Evolutionary conservation across 2,797 vertebrate genomes (phyloP), one percentile per base, ranked within the genome.

Genomic region (Platalea minor): DNA sequence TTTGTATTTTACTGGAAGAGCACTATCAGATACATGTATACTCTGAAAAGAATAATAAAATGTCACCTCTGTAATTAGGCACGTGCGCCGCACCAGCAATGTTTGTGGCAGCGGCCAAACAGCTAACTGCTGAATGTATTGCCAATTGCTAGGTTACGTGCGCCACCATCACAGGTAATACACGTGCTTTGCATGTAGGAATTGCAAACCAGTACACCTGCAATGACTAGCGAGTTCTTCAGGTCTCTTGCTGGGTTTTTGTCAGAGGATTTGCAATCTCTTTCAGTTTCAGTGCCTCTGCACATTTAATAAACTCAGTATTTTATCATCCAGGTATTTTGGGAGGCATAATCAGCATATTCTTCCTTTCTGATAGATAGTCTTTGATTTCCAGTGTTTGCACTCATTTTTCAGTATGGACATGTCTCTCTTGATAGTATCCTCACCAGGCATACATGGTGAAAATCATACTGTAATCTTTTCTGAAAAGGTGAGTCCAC

Each of bases 11-110:
- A 53, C 31, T 18, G 61, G 26, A 51, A 53, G 20, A 77, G 25
- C 8, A 18, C 17, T 46, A 4, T 43, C 9, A 5, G 18, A 20
- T 2, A 1, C 8, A 9, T 17, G 14, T 21, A 33, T 43, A 29
- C 35, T 56, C n/a, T 70, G 60, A 72, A 45, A 59, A 59, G 19
- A 72, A 57, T 9, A 76, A 31, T 63, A 37, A 79, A 79, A 72
- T 26, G 28, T 33, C 21, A n/a, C 19, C n/a, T 74, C 37, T 57
- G 53, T 31, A 51, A 11, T 9, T 21, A 2, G 1, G 10, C n/a
- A 25, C 17, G 3, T 5, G 33, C 19, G 16, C 21, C 1, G 5
- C 20, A 70, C 17, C 48, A 64, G 23, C 43, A 7, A 1, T 18
- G 15, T 29, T 48, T 74, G 37, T 81, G 46, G 23, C 46, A 11